A percentile compares a stretch with the other conserved stretches of the same genome.
phyloP scores from a whole-genome alignment of 1,140 invertebrate species.

The Drosophila kanapiae region DNA sequence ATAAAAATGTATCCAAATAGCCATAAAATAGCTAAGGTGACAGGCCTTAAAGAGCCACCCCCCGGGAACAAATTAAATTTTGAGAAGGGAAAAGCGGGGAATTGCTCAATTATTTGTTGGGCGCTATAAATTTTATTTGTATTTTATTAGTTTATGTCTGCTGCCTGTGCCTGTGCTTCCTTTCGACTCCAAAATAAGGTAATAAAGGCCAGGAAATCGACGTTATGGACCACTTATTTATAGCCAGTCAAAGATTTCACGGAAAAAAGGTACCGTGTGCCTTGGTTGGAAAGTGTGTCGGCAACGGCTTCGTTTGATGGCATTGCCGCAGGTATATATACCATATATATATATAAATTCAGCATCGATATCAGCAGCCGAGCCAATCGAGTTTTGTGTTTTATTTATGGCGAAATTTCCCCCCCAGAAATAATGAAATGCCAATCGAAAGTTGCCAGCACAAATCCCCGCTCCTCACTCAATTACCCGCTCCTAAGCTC shows the following conservation, averaged over 20 bases:
- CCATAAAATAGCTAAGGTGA: not conserved
- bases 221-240: constrained; percentile 60
- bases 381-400: constrained; percentile 62
- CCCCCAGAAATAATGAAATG: constrained; percentile 67
- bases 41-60: not conserved
- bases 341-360: not conserved
- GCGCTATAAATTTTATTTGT: constrained; percentile 71
- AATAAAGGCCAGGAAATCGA: constrained; percentile 61
- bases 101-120: constrained; percentile 67
- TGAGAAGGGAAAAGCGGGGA: not conserved
- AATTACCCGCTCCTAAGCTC: constrained; percentile 27
- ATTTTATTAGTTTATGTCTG: constrained; percentile 57
- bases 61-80: constrained; percentile 26
- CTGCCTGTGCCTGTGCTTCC: not conserved
- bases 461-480: constrained; percentile 15
- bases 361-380: constrained; percentile 50
- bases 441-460: constrained; percentile 72
- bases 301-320: constrained; percentile 61
- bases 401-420: constrained; percentile 61
- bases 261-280: constrained; percentile 1
- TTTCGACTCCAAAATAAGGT: constrained; percentile 42
- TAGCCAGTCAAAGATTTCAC: constrained; percentile 38
- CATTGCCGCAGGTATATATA: constrained; percentile 24
- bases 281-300: constrained; percentile 17
- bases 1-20: too few relatives aligned